phyloP scores from a whole-genome alignment of 2,797 vertebrate species.

The Lithobates pipiens region DNA sequence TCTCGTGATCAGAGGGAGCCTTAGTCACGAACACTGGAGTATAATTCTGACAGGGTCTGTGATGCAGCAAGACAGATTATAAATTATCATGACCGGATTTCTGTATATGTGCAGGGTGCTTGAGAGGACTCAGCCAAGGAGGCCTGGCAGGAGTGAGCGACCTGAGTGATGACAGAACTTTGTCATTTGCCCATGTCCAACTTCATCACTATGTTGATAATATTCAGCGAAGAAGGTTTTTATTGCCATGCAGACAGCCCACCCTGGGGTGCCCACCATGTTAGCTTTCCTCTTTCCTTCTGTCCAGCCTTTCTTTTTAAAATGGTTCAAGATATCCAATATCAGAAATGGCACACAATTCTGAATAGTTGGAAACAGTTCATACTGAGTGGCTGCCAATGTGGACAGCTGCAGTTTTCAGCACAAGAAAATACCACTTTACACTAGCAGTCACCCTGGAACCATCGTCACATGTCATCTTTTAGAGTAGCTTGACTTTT shows the following conservation, averaged over 20 bases:
- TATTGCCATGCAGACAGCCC: constrained; percentile 46
- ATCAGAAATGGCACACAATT: constrained; percentile 57
- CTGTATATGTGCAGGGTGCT: constrained; percentile 49
- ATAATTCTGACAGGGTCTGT: neutral
- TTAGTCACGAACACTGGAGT: constrained; percentile 33
- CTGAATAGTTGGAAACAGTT: neutral
- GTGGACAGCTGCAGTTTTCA: constrained; percentile 14
- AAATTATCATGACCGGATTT: constrained; percentile 57
- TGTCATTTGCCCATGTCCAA: constrained; percentile 63
- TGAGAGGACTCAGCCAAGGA: constrained; percentile 60
- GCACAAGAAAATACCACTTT: neutral
- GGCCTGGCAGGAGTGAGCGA: constrained; percentile 65
- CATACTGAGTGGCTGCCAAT: neutral
- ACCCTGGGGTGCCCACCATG: constrained; percentile 25
- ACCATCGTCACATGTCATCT: neutral
- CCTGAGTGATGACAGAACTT: constrained; percentile 66
- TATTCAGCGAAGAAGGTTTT: constrained; percentile 59
- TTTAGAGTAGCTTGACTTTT: neutral
- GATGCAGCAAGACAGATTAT: constrained; percentile 45
- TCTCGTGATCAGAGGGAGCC: constrained; percentile 14
- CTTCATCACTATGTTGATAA: constrained; percentile 70
- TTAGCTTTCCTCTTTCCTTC: constrained; percentile 60
- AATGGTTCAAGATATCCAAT: constrained; percentile 61
- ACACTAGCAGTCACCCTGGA: neutral
- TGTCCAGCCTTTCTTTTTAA: constrained; percentile 56